Evolutionary conservation across 1,140 invertebrate genomes (phyloP).

Genomic region (Heliconius melpomene): DNA sequence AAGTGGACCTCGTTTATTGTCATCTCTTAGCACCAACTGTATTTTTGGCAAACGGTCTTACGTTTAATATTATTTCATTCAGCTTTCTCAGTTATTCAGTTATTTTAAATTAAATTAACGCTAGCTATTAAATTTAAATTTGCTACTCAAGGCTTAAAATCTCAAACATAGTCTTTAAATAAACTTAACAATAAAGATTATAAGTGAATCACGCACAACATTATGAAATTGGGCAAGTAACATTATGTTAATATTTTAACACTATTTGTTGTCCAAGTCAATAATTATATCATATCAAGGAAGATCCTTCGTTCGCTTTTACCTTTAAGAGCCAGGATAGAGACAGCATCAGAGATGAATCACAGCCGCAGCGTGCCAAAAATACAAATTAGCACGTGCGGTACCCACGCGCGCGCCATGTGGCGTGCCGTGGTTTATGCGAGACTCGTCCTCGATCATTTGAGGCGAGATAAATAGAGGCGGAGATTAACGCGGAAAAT

Average conservation of each 20-base stretch:
- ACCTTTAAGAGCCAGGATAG: constrained; percentile 15
- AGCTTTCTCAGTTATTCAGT: constrained; percentile 3
- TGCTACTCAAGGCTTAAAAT: not conserved
- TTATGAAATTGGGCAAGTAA: not conserved
- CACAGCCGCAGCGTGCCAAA: constrained; percentile 46
- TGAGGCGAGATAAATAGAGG: not conserved
- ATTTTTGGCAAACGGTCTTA: constrained; percentile 27
- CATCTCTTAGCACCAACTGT: constrained; percentile 29
- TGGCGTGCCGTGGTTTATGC: constrained; percentile 24
- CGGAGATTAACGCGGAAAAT: not conserved
- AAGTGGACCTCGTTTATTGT: constrained; percentile 30
- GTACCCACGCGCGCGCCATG: constrained; percentile 23
- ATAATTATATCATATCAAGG: constrained; percentile 8
- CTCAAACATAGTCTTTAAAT: no score
- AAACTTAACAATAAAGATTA: not conserved
- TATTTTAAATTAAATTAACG: no score
- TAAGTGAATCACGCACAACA: not conserved
- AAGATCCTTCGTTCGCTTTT: constrained; percentile 17
- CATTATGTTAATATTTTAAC: not conserved
- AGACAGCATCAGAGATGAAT: constrained; percentile 33
- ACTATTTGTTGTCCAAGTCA: not conserved
- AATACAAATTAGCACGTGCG: constrained; percentile 54
- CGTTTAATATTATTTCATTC: constrained; percentile 22
- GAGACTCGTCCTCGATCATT: constrained; percentile 13
- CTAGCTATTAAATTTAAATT: no score